These are phyloP conservation scores for Neoniphon sammara DNA, from an alignment of 2,797 vertebrate species.

Conservation along the genomic window DNA sequence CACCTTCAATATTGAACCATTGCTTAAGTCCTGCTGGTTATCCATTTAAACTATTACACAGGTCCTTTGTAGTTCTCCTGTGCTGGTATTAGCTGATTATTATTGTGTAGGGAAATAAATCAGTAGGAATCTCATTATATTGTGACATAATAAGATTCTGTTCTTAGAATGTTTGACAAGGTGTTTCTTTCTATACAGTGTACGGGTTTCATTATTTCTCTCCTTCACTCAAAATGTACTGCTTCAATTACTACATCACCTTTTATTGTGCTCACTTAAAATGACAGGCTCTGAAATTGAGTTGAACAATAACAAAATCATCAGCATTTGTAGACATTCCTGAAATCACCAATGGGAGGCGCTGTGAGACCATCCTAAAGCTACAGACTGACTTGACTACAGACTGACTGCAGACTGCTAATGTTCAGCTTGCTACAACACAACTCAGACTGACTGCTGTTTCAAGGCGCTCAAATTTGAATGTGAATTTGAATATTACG, in stretches of 20 bases:
- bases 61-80: not conserved
- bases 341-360: slow-evolving; percentile 70
- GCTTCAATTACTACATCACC: slow-evolving; percentile 12
- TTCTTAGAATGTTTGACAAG: slow-evolving; percentile 3
- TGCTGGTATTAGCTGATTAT: not conserved
- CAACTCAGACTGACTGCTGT: slow-evolving; percentile 17
- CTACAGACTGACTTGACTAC: not conserved
- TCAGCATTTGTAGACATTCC: slow-evolving; percentile 43
- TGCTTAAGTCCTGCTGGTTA: not conserved
- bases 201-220: slow-evolving; percentile 9
- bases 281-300: not conserved
- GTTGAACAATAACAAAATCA: slow-evolving; percentile 1
- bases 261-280: slow-evolving; percentile 32
- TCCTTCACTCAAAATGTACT: slow-evolving; percentile 17
- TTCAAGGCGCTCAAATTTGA: slow-evolving; percentile 26
- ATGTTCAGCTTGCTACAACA: slow-evolving; percentile 10
- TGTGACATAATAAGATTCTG: not conserved
- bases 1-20: not conserved
- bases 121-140: not conserved
- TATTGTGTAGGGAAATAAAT: not conserved
- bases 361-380: slow-evolving; percentile 60
- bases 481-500: not conserved
- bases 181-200: slow-evolving; percentile 1
- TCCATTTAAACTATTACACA: not conserved
- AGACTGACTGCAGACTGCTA: slow-evolving; percentile 2